phyloP scores from a whole-genome alignment of 2,797 vertebrate genomes.

The Accipiter superciliosus region DNA sequence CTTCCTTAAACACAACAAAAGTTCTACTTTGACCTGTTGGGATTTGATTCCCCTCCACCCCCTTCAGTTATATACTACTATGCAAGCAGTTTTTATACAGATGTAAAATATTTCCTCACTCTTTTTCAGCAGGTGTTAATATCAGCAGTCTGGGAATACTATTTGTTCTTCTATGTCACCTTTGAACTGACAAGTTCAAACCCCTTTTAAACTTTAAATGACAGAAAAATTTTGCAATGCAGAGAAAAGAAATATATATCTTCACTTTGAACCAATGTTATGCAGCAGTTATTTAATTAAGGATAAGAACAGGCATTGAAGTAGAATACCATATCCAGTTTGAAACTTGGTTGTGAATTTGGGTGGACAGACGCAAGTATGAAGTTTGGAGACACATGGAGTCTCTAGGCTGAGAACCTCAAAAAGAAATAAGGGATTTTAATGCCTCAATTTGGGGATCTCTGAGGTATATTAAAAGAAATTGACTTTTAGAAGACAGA shows the following conservation, averaged over 20 bases:
- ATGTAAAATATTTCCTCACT: background rate
- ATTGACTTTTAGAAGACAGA: background rate
- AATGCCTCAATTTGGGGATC: background rate
- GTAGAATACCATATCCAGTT: background rate
- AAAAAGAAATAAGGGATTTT: background rate
- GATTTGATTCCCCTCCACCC: accelerated
- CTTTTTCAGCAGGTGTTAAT: background rate
- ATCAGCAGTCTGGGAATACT: background rate
- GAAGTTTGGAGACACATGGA: background rate
- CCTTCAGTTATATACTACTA: background rate
- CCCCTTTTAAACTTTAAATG: background rate
- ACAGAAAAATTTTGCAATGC: background rate
- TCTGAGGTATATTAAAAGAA: background rate
- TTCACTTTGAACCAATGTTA: background rate
- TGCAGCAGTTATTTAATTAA: background rate
- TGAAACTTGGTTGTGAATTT: background rate
- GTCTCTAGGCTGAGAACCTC: background rate
- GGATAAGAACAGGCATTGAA: background rate
- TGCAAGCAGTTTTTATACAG: background rate
- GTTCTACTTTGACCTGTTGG: background rate
- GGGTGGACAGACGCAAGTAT: background rate
- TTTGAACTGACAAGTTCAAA: background rate
- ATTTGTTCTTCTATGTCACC: background rate
- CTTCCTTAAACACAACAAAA: background rate
- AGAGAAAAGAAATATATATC: background rate